Base-by-base conservation (phyloP, 1,140 invertebrate species). In the Galleria mellonella region DNA sequence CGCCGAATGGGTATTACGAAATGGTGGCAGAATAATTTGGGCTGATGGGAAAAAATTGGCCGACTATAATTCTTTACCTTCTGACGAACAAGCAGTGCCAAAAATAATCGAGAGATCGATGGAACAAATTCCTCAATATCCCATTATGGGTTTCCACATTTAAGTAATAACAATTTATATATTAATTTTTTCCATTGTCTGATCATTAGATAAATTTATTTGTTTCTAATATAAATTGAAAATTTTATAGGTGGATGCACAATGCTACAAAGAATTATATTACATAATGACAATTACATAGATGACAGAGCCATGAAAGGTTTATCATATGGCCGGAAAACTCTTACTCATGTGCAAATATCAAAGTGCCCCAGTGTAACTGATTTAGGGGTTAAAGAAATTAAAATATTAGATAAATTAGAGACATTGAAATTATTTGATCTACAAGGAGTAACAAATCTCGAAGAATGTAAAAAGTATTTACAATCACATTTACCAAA, bases 1-100 rank as follows among this genome's bases (percentile, higher is more conserved):
- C 87, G 94, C 96, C 2, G 96, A 97, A 86, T 97, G 96, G 96
- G 86, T 97, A 8, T 72, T 96, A 32, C 83, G 90, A 64, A 95
- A 95, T 86, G 95, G 95, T 8, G 95, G 93, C 11, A 82, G 87
- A 47, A 88, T 96, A 0, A 90, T 89, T 62, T 96, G 92, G 91
- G 87, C 87, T 56, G 86, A 86, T 39, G 66, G 71, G 9, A 57
- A 81, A 28, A 89, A 77, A 68, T 53, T 92, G 0, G 73, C 56
- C 15, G 91, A 96, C 84, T 96, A 95, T 58, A 94, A 96, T 78
- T 48, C 66, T 36, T 74, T 96, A 43, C 90, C 92, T 13, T 51
- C 74, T 12, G 85, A 88, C 57, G 43, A 62, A 14, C 13, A 51
- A 33, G 14, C 33, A 38, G 61, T 70, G 1, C 61, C 68, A 30